phyloP scores from a whole-genome alignment of 2,797 vertebrate genomes.

The Acanthornis magna region DNA sequence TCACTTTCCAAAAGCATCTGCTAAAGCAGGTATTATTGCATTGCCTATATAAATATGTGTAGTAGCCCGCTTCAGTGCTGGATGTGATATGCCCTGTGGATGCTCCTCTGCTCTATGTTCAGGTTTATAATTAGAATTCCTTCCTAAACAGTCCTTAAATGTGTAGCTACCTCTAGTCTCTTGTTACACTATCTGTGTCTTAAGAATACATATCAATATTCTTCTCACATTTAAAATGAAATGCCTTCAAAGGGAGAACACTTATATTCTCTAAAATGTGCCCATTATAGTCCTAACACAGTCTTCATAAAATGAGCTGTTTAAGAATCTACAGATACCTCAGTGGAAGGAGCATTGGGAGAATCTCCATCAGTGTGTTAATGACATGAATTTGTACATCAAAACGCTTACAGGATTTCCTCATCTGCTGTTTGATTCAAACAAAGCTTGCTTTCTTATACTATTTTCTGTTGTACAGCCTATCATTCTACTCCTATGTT shows the following conservation, averaged over 20 bases:
- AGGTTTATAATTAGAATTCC: background rate
- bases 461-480: background rate
- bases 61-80: background rate
- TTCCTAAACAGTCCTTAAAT: background rate
- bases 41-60: background rate
- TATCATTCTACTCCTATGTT: background rate
- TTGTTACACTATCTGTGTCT: background rate
- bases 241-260: background rate
- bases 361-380: background rate
- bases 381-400: background rate
- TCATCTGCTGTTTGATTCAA: background rate
- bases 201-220: background rate
- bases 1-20: background rate
- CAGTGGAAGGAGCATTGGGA: background rate
- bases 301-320: background rate
- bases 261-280: background rate
- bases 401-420: background rate
- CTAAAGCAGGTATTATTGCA: background rate
- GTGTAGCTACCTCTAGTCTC: background rate
- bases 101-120: background rate
- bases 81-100: background rate
- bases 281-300: background rate
- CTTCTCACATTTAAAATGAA: background rate
- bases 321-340: background rate
- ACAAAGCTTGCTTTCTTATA: background rate